Evolutionary conservation across 1,140 invertebrate genomes (phyloP).

Genomic region (Orius laevigatus): DNA sequence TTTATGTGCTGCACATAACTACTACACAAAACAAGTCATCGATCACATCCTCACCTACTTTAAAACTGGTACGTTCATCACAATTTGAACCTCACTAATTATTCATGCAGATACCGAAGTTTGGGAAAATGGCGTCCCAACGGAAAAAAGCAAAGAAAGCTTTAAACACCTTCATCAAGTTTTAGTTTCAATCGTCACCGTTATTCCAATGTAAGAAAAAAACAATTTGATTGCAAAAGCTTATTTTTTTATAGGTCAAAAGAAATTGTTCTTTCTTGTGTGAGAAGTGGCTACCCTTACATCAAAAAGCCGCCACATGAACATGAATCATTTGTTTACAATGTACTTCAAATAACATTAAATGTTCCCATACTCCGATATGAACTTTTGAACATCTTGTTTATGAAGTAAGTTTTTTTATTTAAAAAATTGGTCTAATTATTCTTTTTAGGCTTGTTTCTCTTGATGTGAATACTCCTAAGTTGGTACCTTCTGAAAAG

Average conservation of each 20-base stretch:
- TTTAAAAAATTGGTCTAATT: background rate
- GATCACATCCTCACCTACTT: slow-evolving; percentile 37
- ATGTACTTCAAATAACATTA: slow-evolving; percentile 32
- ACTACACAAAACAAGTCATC: slow-evolving; percentile 39
- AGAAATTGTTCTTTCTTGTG: slow-evolving; percentile 31
- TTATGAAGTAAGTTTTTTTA: slow-evolving; percentile 38
- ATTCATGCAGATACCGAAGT: slow-evolving; percentile 22
- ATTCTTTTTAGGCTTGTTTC: slow-evolving; percentile 37
- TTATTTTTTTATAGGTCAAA: slow-evolving; percentile 33
- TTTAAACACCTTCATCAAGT: slow-evolving; percentile 38
- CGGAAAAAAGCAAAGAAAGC: slow-evolving; percentile 28
- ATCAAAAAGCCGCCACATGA: slow-evolving; percentile 32
- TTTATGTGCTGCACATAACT: slow-evolving; percentile 41
- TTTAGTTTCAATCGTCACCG: slow-evolving; percentile 33
- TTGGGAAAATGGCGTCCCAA: slow-evolving; percentile 29
- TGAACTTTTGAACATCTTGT: slow-evolving; percentile 43
- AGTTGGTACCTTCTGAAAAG: slow-evolving; percentile 25
- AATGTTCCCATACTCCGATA: slow-evolving; percentile 42
- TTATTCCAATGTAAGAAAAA: slow-evolving; percentile 43
- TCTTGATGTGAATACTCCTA: slow-evolving; percentile 47
- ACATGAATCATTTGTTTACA: slow-evolving; percentile 17
- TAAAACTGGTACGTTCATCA: slow-evolving; percentile 31
- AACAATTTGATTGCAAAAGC: slow-evolving; percentile 12
- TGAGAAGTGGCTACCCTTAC: slow-evolving; percentile 45
- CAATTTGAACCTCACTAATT: too few species aligned